These are phyloP conservation scores for Coregonus suidteri DNA, from an alignment of 2,797 vertebrate genomes.

Conservation along the genomic window DNA sequence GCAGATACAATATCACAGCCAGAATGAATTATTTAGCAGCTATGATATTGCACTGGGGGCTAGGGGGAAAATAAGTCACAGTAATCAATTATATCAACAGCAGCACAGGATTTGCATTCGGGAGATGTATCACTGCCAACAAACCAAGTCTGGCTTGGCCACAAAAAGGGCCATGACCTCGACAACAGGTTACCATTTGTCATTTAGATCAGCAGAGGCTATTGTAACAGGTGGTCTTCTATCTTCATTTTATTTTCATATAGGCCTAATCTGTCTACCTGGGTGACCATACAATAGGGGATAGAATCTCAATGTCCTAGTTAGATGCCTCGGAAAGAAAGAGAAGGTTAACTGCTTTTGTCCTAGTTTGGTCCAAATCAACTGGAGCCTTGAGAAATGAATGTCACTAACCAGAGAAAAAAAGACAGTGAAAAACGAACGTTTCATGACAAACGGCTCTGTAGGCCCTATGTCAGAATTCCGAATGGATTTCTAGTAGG, in stretches of 20 bases:
- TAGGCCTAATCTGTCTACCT: slow-evolving; percentile 5
- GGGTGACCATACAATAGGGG: not conserved
- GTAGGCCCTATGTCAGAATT: slow-evolving; percentile 19
- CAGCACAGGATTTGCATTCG: slow-evolving; percentile 37
- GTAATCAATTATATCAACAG: slow-evolving; percentile 49
- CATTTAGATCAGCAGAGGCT: not conserved
- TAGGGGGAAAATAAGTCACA: slow-evolving; percentile 40
- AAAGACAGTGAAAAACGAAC: no score
- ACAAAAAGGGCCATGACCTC: not conserved
- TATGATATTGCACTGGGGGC: slow-evolving; percentile 51
- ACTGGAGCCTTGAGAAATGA: not conserved
- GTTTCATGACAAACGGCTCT: not conserved
- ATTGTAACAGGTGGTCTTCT: no score
- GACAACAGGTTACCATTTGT: not conserved
- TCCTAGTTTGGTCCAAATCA: slow-evolving; percentile 12
- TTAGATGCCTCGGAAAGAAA: not conserved
- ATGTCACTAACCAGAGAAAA: not conserved
- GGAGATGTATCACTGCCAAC: slow-evolving; percentile 39
- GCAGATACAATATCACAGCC: slow-evolving; percentile 48
- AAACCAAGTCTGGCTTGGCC: slow-evolving; percentile 18
- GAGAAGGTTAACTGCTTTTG: slow-evolving; percentile 1
- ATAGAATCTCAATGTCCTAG: slow-evolving; percentile 9
- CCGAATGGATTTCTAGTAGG: slow-evolving; percentile 38
- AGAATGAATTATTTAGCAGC: slow-evolving; percentile 66
- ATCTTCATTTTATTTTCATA: not conserved